phyloP scores from a whole-genome alignment of 2,888 invertebrate genomes.

The Conchocele bisecta region DNA sequence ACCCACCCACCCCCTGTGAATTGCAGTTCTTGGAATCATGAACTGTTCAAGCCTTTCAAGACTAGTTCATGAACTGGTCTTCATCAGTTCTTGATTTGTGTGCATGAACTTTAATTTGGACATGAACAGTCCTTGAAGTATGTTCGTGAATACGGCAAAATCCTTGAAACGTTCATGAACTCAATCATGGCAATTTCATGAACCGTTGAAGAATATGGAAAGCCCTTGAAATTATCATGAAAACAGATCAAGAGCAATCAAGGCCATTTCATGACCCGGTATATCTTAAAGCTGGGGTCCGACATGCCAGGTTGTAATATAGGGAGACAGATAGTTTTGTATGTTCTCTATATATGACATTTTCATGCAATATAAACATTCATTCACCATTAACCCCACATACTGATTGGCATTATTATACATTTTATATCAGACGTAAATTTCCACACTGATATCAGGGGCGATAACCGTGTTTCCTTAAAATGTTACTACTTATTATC shows the following conservation, averaged over 20 bases:
- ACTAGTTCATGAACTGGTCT: conserved; percentile 17
- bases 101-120: conserved; percentile 24
- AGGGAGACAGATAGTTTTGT: too few species aligned
- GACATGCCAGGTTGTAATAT: too few species aligned
- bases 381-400: too few species aligned
- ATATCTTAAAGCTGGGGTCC: too few species aligned
- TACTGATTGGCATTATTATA: too few species aligned
- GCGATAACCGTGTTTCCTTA: too few species aligned
- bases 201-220: conserved; percentile 5
- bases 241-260: background rate
- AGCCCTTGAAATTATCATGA: background rate
- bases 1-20: conserved; percentile 17
- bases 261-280: background rate
- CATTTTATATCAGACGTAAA: too few species aligned
- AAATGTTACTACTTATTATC: too few species aligned
- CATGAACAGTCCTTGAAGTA: conserved; percentile 18
- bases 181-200: conserved; percentile 2
- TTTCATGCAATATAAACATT: too few species aligned
- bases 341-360: too few species aligned
- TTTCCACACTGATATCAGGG: too few species aligned
- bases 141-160: conserved; percentile 21
- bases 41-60: conserved; percentile 9
- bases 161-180: conserved; percentile 13
- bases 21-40: conserved; percentile 19
- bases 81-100: conserved; percentile 13